phyloP scores from a whole-genome alignment of 2,113 vertebrate genomes.

The Strix uralensis region DNA sequence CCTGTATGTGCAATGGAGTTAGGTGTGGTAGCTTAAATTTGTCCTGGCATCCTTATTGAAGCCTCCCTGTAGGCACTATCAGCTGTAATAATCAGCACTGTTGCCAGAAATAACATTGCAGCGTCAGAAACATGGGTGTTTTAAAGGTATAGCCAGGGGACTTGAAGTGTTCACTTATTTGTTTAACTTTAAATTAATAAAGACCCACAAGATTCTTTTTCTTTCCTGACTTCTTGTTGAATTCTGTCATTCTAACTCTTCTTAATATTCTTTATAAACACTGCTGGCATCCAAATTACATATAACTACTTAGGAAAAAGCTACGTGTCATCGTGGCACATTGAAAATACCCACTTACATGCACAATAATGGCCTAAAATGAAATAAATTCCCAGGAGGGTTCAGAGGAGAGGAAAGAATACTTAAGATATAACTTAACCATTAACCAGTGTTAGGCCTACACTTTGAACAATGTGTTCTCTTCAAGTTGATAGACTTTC shows the following conservation, averaged over 20 bases:
- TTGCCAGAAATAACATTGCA: constrained; percentile 37
- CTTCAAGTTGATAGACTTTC: neutral
- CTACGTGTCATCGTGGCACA: neutral
- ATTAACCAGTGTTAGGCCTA: neutral
- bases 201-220: neutral
- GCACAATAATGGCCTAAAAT: neutral
- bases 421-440: neutral
- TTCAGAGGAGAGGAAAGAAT: neutral
- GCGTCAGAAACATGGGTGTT: neutral
- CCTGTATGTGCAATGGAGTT: constrained; percentile 3
- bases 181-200: constrained; percentile 4
- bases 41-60: neutral
- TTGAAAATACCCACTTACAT: neutral
- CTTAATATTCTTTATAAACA: neutral
- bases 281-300: neutral
- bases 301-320: neutral
- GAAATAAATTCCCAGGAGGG: neutral
- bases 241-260: neutral
- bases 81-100: neutral
- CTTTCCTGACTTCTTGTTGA: neutral
- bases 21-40: constrained; percentile 33
- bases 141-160: neutral
- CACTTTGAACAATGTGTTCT: neutral
- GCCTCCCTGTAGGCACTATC: constrained; percentile 26
- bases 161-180: neutral